Evolutionary conservation across 2,888 invertebrate genomes (phyloP).

Genomic region (Trachelus iudaicus): DNA sequence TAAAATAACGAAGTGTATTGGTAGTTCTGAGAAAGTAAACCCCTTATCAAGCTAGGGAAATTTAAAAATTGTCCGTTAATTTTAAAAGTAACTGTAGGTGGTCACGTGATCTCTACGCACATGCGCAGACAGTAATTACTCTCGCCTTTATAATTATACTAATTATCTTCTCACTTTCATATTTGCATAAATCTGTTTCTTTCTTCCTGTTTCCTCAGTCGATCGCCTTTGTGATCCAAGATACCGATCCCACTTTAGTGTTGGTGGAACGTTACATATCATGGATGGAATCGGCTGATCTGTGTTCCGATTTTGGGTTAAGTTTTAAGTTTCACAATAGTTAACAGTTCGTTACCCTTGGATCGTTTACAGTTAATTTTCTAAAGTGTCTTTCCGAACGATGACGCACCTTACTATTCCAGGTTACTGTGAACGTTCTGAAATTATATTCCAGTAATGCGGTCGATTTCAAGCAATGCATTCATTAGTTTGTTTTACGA

Average conservation of each 20-base stretch:
- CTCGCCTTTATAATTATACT: constrained; percentile 45
- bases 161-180: constrained; percentile 56
- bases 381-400: constrained; percentile 25
- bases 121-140: constrained; percentile 36
- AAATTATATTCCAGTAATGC: constrained; percentile 48
- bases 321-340: not conserved
- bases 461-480: constrained; percentile 54
- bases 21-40: not conserved
- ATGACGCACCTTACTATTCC: not conserved
- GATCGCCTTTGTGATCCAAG: not conserved
- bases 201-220: not conserved
- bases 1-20: not conserved
- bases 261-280: not conserved
- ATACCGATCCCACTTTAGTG: not conserved
- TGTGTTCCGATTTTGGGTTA: not conserved
- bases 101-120: not conserved
- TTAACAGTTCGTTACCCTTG: not conserved
- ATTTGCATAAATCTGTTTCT: constrained; percentile 42
- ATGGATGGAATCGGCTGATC: not conserved
- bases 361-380: constrained; percentile 37
- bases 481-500: constrained; percentile 60
- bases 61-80: not conserved
- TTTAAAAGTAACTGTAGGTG: not conserved
- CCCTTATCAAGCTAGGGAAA: not conserved
- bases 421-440: constrained; percentile 33